Percentiles rank a stretch among this genome's conserved stretches.
Conservation (phyloP, 2,113 vertebrate species). For the Zosterops hypoxanthus region DNA sequence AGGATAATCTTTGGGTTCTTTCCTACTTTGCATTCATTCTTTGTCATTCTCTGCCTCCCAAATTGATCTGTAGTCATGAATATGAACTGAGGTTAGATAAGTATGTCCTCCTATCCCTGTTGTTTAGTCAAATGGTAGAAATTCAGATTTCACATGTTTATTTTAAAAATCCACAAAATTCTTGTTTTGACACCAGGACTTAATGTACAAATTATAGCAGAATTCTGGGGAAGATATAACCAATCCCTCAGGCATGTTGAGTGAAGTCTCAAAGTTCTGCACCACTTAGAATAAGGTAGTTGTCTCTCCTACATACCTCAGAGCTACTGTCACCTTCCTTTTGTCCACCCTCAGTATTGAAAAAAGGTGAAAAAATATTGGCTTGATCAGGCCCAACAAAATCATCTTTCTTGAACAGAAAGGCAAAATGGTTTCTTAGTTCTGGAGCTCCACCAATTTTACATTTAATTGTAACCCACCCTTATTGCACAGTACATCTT, state of each 20-base stretch:
- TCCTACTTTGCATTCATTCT: background rate
- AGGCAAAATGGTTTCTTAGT: background rate
- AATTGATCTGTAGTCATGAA: background rate
- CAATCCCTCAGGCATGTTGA: background rate
- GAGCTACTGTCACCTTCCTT: background rate
- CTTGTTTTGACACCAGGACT: background rate
- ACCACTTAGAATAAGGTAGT: background rate
- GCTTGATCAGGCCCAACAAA: background rate
- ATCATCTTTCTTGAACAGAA: background rate
- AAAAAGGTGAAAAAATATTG: background rate
- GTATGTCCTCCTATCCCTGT: background rate
- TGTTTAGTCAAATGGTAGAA: background rate
- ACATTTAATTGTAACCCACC: background rate
- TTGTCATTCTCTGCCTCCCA: background rate
- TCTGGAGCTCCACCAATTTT: background rate
- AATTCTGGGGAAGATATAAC: background rate
- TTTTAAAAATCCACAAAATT: background rate
- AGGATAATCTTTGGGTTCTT: background rate
- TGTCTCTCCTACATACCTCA: background rate
- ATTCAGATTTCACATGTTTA: background rate
- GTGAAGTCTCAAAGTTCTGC: background rate
- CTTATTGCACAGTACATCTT: background rate
- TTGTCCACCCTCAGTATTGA: background rate
- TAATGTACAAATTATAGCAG: background rate
- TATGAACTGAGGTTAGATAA: background rate